Percentiles rank a stretch among this genome's conserved stretches.
phyloP scores from a whole-genome alignment of 2,888 invertebrate species.

The Sturmia bella region DNA sequence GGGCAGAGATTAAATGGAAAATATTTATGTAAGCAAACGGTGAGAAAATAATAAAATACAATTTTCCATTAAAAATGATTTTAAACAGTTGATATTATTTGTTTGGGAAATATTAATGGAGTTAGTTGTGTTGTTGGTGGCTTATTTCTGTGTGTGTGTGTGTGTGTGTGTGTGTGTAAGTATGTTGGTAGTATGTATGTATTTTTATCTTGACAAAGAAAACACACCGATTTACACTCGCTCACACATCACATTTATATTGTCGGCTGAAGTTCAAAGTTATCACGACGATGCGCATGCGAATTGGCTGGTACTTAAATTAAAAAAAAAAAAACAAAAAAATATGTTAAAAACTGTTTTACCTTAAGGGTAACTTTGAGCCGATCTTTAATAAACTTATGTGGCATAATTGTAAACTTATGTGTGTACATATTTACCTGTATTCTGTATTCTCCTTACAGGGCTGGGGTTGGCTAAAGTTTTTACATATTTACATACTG shows the following conservation, averaged over 20 bases:
- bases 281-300: constrained; percentile 70
- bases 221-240: not conserved
- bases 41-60: constrained; percentile 63
- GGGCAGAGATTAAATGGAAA: constrained; percentile 28
- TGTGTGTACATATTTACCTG: constrained; percentile 6
- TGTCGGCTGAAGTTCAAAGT: constrained; percentile 79
- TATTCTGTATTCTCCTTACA: no score
- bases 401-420: not conserved
- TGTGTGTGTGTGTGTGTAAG: no score
- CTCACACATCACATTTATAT: constrained; percentile 1
- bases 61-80: constrained; percentile 48
- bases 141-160: no score
- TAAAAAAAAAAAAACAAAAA: not conserved
- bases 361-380: constrained; percentile 45
- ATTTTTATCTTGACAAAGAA: constrained; percentile 35
- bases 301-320: constrained; percentile 42
- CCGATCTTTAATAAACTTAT: constrained; percentile 30
- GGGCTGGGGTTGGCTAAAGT: constrained; percentile 19
- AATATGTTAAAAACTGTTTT: no score
- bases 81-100: constrained; percentile 41
- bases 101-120: constrained; percentile 5
- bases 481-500: constrained; percentile 33
- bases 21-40: constrained; percentile 44
- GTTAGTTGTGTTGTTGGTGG: no score
- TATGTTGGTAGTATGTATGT: constrained; percentile 13